phyloP scores from a whole-genome alignment of 2,888 invertebrate species.

The Netelia inedita region DNA sequence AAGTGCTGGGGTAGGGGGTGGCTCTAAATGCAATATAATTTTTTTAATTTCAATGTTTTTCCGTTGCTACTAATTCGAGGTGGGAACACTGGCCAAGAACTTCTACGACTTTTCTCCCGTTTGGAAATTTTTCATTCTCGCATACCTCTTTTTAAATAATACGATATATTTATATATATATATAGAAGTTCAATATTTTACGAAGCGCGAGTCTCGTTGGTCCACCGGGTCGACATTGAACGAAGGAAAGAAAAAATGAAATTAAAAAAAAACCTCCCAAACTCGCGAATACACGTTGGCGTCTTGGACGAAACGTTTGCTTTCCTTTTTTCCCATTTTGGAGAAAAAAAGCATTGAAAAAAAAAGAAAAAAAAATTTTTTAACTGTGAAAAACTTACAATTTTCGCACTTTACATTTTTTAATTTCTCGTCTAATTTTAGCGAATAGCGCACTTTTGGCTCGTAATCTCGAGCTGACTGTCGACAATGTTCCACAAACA shows the following conservation, averaged over 20 bases:
- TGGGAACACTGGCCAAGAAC: constrained; percentile 72
- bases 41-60: constrained; percentile 10
- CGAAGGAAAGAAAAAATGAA: constrained; percentile 7
- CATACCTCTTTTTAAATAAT: constrained; percentile 47
- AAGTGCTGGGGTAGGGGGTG: too few species aligned
- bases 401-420: not conserved
- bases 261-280: constrained; percentile 24
- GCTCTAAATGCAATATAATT: constrained; percentile 20
- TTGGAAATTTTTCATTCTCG: constrained; percentile 36
- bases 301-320: constrained; percentile 62
- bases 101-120: constrained; percentile 27
- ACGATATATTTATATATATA: constrained; percentile 41
- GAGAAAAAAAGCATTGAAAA: constrained; percentile 1
- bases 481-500: constrained; percentile 17
- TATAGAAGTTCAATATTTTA: constrained; percentile 13
- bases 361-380: not conserved
- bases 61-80: not conserved
- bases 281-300: constrained; percentile 48
- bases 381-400: not conserved
- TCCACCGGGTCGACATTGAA: constrained; percentile 39
- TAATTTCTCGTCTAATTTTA: constrained; percentile 14
- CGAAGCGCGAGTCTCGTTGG: constrained; percentile 32
- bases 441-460: not conserved
- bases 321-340: not conserved
- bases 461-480: constrained; percentile 52